Evolutionary conservation across 37 sponge, comb jelly and placozoan species (phyloP), one percentile per base, ranked within the genome.

Genomic region (Beroe ovata): DNA sequence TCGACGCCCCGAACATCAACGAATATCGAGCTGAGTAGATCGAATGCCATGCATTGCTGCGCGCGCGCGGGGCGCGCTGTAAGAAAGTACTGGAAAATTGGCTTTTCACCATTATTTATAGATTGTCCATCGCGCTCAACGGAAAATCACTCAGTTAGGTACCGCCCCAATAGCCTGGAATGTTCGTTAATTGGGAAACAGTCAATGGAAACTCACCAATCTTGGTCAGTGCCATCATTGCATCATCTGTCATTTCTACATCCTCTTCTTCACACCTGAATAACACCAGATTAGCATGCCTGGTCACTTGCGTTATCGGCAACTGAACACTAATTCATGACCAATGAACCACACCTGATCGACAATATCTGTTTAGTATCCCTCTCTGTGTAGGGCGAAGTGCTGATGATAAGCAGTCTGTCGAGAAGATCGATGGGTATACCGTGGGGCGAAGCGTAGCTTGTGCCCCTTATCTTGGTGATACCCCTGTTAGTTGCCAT

Each of bases 201-300:
- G n/a, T n/a, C n/a, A n/a, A n/a, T 16, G 4, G 64, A 19, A 8
- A 22, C 84, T 77, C 54, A 77, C 95, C 95, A 59, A 97, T 95
- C 30, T 92, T 91, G 8, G 96, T 97, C 25, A 97, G 92, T 33
- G 94, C 94, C 34, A 92, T 89, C 88, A 93, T 66, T 0, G 99
- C 99, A 88, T 95, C 95, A 29, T 97, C 99, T 23, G 91, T 88
- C 95, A 97, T 95, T 88, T 97, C 95, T 23, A 97, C 99, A 92
- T 97, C 99, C 60, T 97, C 99, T 71, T 97, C 99, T 92, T 97
- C 99, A 91, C 99, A 95, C 40, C 97, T 94, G 90, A n/a, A 22
- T 28, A 35, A 81, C 11, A n/a, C n/a, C n/a, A n/a, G n/a, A n/a
- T n/a, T n/a, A n/a, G n/a, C n/a, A n/a, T n/a, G n/a, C n/a, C n/a